phyloP scores from a whole-genome alignment of 1,140 invertebrate species.

The Mya arenaria region DNA sequence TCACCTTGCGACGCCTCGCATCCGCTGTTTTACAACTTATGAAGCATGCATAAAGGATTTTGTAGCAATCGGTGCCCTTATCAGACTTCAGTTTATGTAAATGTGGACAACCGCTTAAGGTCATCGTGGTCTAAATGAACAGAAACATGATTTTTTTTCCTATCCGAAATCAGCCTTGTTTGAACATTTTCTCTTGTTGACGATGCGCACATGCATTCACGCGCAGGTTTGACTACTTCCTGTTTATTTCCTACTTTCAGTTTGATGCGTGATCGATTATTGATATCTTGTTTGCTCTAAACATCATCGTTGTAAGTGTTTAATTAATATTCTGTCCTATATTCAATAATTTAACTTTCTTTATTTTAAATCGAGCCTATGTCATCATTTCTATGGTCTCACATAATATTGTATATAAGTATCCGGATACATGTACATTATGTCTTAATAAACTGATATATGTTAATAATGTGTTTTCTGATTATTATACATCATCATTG shows the following conservation, averaged over 20 bases:
- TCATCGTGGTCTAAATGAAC: slow-evolving; percentile 61
- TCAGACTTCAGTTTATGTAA: slow-evolving; percentile 89
- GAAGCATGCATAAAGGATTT: slow-evolving; percentile 89
- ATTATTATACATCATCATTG: no score
- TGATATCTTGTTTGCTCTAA: no score
- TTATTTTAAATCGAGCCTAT: no score
- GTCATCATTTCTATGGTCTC: no score
- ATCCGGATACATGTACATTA: no score
- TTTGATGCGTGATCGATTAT: no score
- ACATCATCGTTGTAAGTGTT: no score
- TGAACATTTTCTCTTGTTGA: slow-evolving; percentile 50
- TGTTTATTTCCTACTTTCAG: slow-evolving; percentile 42
- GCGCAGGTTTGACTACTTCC: slow-evolving; percentile 40
- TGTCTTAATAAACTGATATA: no score
- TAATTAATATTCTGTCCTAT: no score
- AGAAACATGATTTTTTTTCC: slow-evolving; percentile 53
- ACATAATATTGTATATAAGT: no score
- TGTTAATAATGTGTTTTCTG: no score
- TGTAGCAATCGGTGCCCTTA: slow-evolving; percentile 88
- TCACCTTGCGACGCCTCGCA: slow-evolving; percentile 88
- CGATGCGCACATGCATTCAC: slow-evolving; percentile 16
- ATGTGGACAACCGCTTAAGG: slow-evolving; percentile 86
- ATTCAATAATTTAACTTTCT: no score
- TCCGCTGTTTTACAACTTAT: slow-evolving; percentile 87
- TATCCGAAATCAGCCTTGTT: slow-evolving; percentile 58